These are phyloP conservation scores for Fringilla coelebs DNA, from an alignment of 2,797 vertebrate genomes.

Conservation along the genomic window DNA sequence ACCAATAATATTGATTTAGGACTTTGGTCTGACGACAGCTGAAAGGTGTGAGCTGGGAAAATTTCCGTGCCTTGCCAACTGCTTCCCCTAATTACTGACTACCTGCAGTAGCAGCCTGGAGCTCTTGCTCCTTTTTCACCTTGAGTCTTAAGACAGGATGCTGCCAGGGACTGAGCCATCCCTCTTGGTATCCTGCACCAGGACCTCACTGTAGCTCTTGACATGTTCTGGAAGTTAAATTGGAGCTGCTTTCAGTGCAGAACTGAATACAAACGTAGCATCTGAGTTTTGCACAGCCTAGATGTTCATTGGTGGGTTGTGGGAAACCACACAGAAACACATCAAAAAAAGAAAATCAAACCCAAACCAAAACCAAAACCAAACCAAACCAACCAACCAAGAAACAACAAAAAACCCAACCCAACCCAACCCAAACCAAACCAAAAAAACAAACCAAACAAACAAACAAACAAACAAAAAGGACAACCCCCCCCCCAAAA, in stretches of 20 bases:
- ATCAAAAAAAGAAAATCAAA: neutral
- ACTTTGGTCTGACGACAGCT: neutral
- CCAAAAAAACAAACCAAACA: no score
- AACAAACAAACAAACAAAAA: no score
- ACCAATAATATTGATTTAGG: conserved; percentile 31
- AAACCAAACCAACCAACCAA: neutral
- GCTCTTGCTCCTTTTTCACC: neutral
- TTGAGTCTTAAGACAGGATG: neutral
- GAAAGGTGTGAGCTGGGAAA: neutral
- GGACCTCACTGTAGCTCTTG: neutral
- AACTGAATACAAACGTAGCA: neutral
- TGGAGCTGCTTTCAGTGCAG: neutral
- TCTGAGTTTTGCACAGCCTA: neutral
- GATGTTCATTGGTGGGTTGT: neutral
- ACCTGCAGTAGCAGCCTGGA: neutral
- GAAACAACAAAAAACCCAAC: neutral
- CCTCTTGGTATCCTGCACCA: neutral
- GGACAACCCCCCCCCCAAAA: neutral
- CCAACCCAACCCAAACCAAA: neutral
- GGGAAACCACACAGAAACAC: neutral
- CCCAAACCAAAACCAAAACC: no score
- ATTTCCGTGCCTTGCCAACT: neutral
- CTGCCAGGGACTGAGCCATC: neutral
- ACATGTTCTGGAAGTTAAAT: neutral
- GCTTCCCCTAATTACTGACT: neutral